Conservation (phyloP, 1,140 invertebrate genomes). For the Scaptomyza graminum region DNA sequence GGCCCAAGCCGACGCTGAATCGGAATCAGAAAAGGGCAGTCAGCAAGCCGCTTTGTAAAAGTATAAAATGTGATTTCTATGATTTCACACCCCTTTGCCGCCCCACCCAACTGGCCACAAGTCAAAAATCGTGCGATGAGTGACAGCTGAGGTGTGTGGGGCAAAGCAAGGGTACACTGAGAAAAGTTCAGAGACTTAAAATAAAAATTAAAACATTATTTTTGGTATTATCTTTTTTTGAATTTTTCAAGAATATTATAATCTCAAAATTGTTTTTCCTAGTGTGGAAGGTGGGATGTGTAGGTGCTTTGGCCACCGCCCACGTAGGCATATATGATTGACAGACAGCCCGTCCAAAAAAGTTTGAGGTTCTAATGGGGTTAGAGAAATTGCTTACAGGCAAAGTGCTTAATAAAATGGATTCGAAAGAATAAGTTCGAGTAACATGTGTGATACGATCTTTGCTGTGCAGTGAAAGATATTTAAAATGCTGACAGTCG, state of each 20-base stretch:
- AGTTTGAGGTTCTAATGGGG: constrained; percentile 31
- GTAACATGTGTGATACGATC: constrained; percentile 9
- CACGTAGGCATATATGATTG: constrained; percentile 62
- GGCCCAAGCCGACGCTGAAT: constrained; percentile 9
- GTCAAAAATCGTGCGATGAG: constrained; percentile 8
- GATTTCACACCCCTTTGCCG: constrained; percentile 41
- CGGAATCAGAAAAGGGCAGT: constrained; percentile 56
- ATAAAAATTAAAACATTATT: no score
- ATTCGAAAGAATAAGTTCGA: neutral
- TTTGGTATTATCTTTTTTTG: no score
- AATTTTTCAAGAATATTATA: neutral
- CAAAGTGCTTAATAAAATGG: constrained; percentile 26
- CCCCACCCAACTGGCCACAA: neutral
- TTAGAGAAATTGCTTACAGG: constrained; percentile 40
- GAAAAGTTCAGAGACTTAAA: neutral
- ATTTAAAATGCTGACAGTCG: constrained; percentile 26
- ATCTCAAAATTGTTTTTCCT: neutral
- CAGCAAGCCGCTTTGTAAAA: constrained; percentile 65
- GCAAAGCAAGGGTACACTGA: neutral
- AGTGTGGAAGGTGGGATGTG: neutral
- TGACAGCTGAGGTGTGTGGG: constrained; percentile 31
- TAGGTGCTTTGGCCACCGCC: constrained; percentile 45
- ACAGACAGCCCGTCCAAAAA: constrained; percentile 28
- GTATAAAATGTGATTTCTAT: constrained; percentile 60
- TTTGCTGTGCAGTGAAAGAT: neutral